phyloP scores from a whole-genome alignment of 2,113 vertebrate genomes.

The Malurus cyaneus region DNA sequence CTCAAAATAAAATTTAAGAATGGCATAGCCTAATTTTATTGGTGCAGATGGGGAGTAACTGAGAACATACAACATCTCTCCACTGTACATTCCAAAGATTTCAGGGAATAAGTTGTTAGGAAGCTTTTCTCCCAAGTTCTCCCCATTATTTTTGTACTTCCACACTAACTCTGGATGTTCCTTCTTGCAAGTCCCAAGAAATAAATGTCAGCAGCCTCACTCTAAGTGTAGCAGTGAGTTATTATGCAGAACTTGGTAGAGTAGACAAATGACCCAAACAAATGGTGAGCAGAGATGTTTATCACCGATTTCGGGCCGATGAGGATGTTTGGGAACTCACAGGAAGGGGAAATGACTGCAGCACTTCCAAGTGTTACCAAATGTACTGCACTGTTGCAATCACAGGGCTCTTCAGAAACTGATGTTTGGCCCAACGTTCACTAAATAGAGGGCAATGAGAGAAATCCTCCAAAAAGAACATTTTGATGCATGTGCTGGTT shows the following conservation, averaged over 20 bases:
- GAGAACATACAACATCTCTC: background rate
- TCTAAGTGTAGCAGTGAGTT: background rate
- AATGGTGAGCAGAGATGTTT: background rate
- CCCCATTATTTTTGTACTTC: background rate
- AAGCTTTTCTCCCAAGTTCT: background rate
- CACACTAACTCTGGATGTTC: background rate
- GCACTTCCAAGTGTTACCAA: background rate
- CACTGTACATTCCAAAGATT: background rate
- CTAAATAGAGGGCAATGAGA: background rate
- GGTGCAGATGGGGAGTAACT: background rate
- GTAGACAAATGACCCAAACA: background rate
- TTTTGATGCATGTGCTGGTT: background rate
- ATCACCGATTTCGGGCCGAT: background rate
- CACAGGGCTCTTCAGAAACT: background rate
- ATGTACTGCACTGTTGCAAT: background rate
- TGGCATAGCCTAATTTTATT: background rate
- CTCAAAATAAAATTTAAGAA: background rate
- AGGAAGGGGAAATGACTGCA: constrained; percentile 1
- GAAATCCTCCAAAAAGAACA: background rate
- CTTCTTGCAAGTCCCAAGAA: background rate
- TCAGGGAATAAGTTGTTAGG: background rate
- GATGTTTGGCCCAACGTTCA: background rate
- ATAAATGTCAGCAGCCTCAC: background rate
- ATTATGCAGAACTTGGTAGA: background rate
- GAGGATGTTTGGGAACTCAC: background rate